phyloP scores from a whole-genome alignment of 2,888 invertebrate genomes.

The Drepanosiphum platanoidis region DNA sequence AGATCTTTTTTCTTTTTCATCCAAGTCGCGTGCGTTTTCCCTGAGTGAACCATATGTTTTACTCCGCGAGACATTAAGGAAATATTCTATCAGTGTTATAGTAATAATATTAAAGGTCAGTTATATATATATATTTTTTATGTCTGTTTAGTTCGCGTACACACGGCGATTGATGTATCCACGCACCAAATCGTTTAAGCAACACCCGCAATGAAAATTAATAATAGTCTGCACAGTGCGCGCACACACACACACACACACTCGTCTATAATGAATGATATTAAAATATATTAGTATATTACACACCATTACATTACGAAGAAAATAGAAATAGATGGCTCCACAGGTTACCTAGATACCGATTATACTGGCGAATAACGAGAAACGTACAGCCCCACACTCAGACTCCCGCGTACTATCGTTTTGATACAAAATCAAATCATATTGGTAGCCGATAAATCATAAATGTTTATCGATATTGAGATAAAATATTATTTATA shows the following conservation, averaged over 20 bases:
- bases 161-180: neutral
- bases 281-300: too few relatives aligned
- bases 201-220: neutral
- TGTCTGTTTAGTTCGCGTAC: neutral
- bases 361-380: neutral
- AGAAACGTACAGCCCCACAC: neutral
- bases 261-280: too few relatives aligned
- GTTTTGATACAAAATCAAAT: neutral
- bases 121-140: neutral
- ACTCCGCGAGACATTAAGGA: neutral
- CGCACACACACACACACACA: neutral
- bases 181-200: neutral
- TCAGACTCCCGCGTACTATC: neutral
- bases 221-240: neutral
- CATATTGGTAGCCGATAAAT: too few relatives aligned
- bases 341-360: too few relatives aligned
- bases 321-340: neutral
- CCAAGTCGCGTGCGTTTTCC: too few relatives aligned
- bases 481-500: too few relatives aligned
- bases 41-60: neutral
- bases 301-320: neutral
- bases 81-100: neutral
- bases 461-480: too few relatives aligned
- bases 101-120: neutral
- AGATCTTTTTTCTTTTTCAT: too few relatives aligned